Evolutionary conservation across 2,113 vertebrate species (phyloP).

Genomic region (Leucoraja erinaceus): DNA sequence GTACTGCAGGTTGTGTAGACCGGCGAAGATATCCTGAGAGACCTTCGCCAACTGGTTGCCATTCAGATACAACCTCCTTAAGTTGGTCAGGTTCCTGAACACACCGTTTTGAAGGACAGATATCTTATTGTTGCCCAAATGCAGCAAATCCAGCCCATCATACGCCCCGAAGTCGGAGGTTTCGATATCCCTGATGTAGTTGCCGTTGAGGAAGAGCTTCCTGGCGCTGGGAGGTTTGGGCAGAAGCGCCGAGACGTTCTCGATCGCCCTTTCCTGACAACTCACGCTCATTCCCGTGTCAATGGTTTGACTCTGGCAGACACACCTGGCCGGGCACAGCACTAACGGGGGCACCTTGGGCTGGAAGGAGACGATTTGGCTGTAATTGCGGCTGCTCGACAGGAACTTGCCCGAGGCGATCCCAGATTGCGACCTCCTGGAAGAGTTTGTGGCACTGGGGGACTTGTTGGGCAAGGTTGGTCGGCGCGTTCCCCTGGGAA

Average conservation of each 20-base stretch:
- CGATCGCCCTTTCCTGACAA: constrained; percentile 88
- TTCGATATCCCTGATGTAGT: constrained; percentile 82
- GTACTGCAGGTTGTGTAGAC: constrained; percentile 89
- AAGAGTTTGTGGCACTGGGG: constrained; percentile 85
- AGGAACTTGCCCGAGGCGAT: constrained; percentile 84
- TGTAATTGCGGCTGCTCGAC: constrained; percentile 69
- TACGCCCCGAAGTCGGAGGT: constrained; percentile 76
- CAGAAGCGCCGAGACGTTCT: constrained; percentile 72
- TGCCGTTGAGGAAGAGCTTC: constrained; percentile 90
- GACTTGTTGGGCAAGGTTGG: constrained; percentile 80
- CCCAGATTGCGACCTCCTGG: constrained; percentile 76
- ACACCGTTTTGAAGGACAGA: constrained; percentile 74
- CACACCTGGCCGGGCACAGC: constrained; percentile 78
- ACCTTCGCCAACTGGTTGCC: constrained; percentile 91
- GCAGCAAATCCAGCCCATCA: constrained; percentile 89
- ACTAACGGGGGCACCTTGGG: constrained; percentile 79
- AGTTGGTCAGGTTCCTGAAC: constrained; percentile 88
- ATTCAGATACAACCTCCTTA: constrained; percentile 87
- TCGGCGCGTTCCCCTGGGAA: constrained; percentile 66
- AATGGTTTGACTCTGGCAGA: constrained; percentile 89
- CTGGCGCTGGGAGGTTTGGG: constrained; percentile 87
- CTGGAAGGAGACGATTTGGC: constrained; percentile 86
- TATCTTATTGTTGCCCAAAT: constrained; percentile 92
- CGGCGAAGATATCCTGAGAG: constrained; percentile 89
- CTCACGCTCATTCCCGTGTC: constrained; percentile 92